Base-by-base conservation (phyloP, 1,140 invertebrate genomes). In the Eulimnadia texana region DNA sequence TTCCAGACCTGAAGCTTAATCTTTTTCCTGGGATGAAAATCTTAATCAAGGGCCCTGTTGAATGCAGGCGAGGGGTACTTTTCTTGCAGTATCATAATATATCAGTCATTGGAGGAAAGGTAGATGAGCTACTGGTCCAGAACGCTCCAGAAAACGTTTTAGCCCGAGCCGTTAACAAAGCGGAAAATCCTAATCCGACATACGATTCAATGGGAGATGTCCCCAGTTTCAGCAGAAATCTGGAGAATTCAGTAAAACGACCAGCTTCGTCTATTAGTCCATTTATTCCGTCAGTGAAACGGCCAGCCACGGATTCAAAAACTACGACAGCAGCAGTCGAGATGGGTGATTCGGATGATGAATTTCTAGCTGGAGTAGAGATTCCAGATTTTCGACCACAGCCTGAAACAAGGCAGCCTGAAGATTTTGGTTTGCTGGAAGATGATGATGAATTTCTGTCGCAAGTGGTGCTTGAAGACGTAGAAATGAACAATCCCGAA, bases 71-170 rank as follows among this genome's bases (percentile, higher is more conserved):
- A 63, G 86, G 86, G 3, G 73, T 86, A 33, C 68, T 90, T 16
- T 72, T 90, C 65, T 71, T 90, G 28, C 80, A 80, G 65, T 74
- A 79, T 57, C 71, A 73, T 47, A 80, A 83, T 64, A 67, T 89
- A 10, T 75, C 77, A 61, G 68, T 86, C 51, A 67, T 88, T 1
- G 86, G 85, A 1, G 88, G 88, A 20, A 84, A 88, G 74, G 84
- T 89, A 1, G 83, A 85, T 33, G 72, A 72, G 62, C 65, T 85
- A 22, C 65, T 79, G 24, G 74, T 80, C 27, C 56, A 68, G 20
- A 82, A 85, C 73, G 78, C 79, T 9, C 69, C 75, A 13, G 78
- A 82, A 70, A 82, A 82, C 69, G 65, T 83, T 24, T 68, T 86
- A 23, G 76, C 81, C 3, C 73, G 75, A 72, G 73, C 73, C 50